Evolutionary conservation across 2,888 invertebrate species (phyloP), one percentile per base, ranked within the genome.

Genomic region (Saturnia japonica): DNA sequence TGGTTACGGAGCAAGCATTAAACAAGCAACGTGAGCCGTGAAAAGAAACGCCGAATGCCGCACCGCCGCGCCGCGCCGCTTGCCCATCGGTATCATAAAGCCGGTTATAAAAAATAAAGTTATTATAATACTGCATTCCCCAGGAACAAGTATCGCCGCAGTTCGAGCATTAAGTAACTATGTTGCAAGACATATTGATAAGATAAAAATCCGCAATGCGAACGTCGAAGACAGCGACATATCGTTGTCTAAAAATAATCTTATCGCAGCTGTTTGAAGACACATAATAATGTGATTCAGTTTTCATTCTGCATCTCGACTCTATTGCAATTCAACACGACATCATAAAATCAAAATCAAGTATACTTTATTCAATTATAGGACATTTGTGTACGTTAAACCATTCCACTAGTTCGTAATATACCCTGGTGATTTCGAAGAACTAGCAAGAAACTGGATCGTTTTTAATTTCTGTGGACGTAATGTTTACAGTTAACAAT

Each of bases 101-200:
- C 82, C 79, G 80, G 85, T 82, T 83, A 76, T 82, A 85, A 84
- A n/a, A 85, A 83, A 84, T 85, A 82, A 82, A 83, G 82, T 80
- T 82, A 83, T 84, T 82, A 71, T 54, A 57, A 22, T 34, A 28
- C 69, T 72, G 77, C 75, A 74, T 76, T 76, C 73, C 74, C 72
- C 73, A 71, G 71, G 69, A 72, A 71, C 68, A 68, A 42, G 60
- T 57, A 70, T 57, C 51, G 62, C 67, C 70, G 62, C 68, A 68
- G 69, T 70, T n/a, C 72, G 74, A 70, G 71, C 73, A 74, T 76
- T 73, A 78, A 76, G 70, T 71, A 75, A 75, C 71, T 73, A 73
- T 74, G 77, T 77, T 75, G 74, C 74, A 73, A 76, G 70, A 75
- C 71, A 28, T 60, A 67, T 70, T 74, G 82, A 85, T 85, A 85